Conservation (phyloP, 2,888 invertebrate species). For the Scaptodrosophila latifasciaeformis region DNA sequence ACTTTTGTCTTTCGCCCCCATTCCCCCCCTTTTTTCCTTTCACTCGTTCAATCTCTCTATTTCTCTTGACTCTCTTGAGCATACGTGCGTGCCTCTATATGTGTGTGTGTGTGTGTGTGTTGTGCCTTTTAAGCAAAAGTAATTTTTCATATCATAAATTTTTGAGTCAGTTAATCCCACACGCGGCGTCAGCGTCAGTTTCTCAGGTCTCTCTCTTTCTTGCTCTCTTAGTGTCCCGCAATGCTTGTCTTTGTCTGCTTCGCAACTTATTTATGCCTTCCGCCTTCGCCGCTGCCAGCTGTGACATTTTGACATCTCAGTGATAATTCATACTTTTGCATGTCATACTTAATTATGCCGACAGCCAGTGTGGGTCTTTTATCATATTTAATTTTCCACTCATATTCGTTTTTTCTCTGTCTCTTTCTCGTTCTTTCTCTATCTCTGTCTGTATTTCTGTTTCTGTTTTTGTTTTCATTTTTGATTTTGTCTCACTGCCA, state of each 20-base stretch:
- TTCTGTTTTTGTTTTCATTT: background rate
- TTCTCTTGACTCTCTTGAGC: slow-evolving; percentile 7
- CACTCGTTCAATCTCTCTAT: slow-evolving; percentile 9
- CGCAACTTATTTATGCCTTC: slow-evolving; percentile 50
- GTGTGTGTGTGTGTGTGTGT: background rate
- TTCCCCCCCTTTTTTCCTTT: slow-evolving; percentile 1
- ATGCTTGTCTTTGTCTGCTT: background rate
- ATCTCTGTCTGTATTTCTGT: background rate
- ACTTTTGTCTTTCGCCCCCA: background rate
- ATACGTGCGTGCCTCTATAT: background rate
- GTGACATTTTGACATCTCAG: slow-evolving; percentile 72
- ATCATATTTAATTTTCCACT: slow-evolving; percentile 61
- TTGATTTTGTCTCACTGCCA: background rate
- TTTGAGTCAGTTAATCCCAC: slow-evolving; percentile 71
- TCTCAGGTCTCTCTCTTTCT: background rate
- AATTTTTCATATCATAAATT: slow-evolving; percentile 72
- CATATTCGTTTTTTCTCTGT: slow-evolving; percentile 22
- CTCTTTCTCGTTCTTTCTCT: background rate
- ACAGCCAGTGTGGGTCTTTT: slow-evolving; percentile 64
- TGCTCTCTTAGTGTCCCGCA: slow-evolving; percentile 6
- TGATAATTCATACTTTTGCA: slow-evolving; percentile 74
- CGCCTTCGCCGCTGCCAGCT: slow-evolving; percentile 52
- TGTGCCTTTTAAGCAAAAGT: slow-evolving; percentile 51
- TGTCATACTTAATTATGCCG: slow-evolving; percentile 73
- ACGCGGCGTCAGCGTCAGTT: slow-evolving; percentile 53